Conservation (phyloP, 2,888 invertebrate genomes). For the Cantharis rustica region DNA sequence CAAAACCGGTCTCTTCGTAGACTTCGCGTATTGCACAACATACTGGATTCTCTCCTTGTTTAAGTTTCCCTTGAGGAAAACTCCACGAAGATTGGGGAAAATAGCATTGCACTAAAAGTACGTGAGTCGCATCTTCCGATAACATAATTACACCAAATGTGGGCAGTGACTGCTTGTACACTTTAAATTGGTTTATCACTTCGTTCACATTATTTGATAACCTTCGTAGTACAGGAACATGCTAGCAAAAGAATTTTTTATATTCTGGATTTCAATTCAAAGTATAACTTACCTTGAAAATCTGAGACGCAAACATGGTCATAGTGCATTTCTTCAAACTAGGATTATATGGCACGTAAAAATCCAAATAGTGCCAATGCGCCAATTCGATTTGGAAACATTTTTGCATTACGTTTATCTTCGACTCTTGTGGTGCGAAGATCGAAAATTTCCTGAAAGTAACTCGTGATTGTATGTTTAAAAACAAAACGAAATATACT, state of each 20-base stretch:
- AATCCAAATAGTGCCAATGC: slow-evolving; percentile 99
- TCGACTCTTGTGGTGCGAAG: slow-evolving; percentile 89
- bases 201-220: slow-evolving; percentile 76
- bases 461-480: slow-evolving; percentile 6
- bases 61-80: too few species aligned
- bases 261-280: too few species aligned
- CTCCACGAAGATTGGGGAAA: slow-evolving; percentile 92
- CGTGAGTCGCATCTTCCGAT: slow-evolving; percentile 77
- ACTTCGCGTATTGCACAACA: too few species aligned
- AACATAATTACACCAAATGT: slow-evolving; percentile 96
- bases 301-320: too few species aligned
- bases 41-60: too few species aligned
- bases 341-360: slow-evolving; percentile 81
- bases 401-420: slow-evolving; percentile 84
- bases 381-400: slow-evolving; percentile 97
- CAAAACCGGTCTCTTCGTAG: too few species aligned
- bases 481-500: slow-evolving; percentile 34
- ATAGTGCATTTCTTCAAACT: too few species aligned
- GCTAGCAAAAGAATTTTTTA: too few species aligned
- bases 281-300: too few species aligned
- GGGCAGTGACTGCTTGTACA: slow-evolving; percentile 94
- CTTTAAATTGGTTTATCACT: slow-evolving; percentile 87
- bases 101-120: slow-evolving; percentile 86
- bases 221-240: too few species aligned
- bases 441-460: slow-evolving; percentile 83